Conservation (phyloP, 2,113 vertebrate species). For the Halichoeres trimaculatus region DNA sequence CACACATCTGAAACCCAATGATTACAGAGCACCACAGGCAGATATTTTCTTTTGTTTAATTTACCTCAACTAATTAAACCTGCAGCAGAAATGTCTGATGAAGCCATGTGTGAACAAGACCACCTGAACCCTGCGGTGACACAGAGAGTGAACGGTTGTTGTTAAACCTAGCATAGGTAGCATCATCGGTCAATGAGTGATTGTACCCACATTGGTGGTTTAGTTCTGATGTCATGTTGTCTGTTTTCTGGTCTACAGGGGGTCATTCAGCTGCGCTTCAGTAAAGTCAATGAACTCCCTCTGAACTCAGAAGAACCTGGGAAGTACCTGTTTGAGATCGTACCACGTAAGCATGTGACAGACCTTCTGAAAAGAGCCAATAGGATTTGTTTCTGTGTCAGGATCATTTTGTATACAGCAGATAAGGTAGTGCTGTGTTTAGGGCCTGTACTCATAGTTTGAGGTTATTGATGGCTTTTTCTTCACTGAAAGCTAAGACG, state of each 20-base stretch:
- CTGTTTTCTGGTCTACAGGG: constrained; percentile 81
- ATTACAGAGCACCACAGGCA: too few relatives aligned
- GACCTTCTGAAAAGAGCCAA: neutral
- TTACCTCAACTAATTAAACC: too few relatives aligned
- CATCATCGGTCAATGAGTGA: neutral
- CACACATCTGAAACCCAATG: too few relatives aligned
- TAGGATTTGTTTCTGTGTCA: too few relatives aligned
- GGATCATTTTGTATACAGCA: too few relatives aligned
- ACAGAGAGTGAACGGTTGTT: neutral
- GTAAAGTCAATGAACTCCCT: constrained; percentile 88
- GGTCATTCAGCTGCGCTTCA: constrained; percentile 86
- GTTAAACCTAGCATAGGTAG: neutral
- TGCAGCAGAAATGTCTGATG: too few relatives aligned
- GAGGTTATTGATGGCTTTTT: too few relatives aligned
- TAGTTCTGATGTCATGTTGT: neutral
- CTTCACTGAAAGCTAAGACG: too few relatives aligned
- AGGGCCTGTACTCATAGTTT: too few relatives aligned
- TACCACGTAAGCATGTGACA: constrained; percentile 85
- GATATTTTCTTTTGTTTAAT: too few relatives aligned
- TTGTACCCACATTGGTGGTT: neutral
- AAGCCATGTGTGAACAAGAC: too few relatives aligned
- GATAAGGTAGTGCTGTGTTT: too few relatives aligned
- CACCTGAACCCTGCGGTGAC: neutral
- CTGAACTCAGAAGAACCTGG: constrained; percentile 88
- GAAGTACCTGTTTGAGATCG: constrained; percentile 93